These are phyloP conservation scores for Myrmecophaga tridactyla DNA, from an alignment of 2,113 vertebrate genomes.

Conservation along the genomic window DNA sequence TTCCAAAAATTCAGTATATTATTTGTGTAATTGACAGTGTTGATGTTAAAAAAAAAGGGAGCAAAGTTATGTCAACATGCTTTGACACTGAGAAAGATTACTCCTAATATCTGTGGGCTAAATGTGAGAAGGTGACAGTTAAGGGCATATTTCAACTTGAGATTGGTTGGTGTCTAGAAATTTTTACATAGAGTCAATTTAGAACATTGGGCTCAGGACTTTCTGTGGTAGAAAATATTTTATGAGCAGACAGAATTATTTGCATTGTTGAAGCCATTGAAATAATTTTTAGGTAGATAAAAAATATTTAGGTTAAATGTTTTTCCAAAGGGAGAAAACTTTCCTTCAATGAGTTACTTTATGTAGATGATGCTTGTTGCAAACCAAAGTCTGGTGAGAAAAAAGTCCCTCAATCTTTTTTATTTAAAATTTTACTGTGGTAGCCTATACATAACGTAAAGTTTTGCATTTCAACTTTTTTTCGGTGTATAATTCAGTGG, in stretches of 20 bases:
- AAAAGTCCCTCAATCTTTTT: neutral
- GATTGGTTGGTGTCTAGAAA: neutral
- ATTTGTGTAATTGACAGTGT: neutral
- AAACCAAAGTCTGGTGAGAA: neutral
- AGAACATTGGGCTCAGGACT: neutral
- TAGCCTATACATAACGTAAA: no score
- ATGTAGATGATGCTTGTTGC: neutral
- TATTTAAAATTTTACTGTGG: neutral
- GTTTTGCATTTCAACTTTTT: no score
- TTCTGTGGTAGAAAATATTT: neutral
- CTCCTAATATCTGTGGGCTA: neutral
- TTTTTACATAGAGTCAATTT: neutral
- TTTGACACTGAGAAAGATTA: neutral
- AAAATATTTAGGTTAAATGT: neutral
- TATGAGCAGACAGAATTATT: constrained; percentile 26
- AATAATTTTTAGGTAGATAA: neutral
- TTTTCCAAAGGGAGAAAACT: neutral
- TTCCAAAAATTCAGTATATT: neutral
- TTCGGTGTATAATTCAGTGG: no score
- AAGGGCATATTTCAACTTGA: neutral
- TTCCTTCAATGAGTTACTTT: neutral
- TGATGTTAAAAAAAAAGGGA: neutral
- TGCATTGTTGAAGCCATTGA: neutral
- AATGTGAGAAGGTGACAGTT: neutral
- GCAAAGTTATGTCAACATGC: neutral